Evolutionary conservation across 2,797 vertebrate species (phyloP).

Genomic region (Sciaenops ocellatus): DNA sequence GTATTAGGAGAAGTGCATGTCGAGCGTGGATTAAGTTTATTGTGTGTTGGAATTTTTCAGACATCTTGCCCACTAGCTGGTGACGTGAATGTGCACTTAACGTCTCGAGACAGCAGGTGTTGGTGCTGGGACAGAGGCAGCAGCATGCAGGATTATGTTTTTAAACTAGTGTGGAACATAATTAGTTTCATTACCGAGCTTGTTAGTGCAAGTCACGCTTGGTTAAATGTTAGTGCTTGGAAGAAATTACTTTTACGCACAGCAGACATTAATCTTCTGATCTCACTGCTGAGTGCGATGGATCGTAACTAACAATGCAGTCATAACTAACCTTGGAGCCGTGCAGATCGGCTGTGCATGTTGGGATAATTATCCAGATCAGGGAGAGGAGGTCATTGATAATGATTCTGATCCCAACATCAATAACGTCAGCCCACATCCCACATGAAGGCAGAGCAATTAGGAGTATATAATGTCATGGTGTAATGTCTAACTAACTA

Average conservation of each 20-base stretch:
- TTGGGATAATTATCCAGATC: conserved; percentile 5
- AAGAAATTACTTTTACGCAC: too few relatives aligned
- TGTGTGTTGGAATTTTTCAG: background rate
- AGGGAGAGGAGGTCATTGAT: conserved; percentile 13
- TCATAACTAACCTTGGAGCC: background rate
- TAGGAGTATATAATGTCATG: too few relatives aligned
- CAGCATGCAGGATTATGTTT: too few relatives aligned
- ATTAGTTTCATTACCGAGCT: background rate
- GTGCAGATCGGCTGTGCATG: background rate
- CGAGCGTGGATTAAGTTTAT: background rate
- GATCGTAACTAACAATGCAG: background rate
- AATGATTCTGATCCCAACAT: background rate
- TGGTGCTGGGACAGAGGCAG: background rate
- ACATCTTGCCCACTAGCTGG: background rate
- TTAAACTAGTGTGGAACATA: background rate
- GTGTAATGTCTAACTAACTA: too few relatives aligned
- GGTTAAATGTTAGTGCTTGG: too few relatives aligned
- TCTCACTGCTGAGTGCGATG: background rate
- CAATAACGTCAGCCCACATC: conserved; percentile 7
- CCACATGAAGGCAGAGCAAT: conserved; percentile 1
- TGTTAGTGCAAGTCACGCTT: background rate
- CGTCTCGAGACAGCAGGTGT: background rate
- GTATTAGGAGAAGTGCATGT: background rate
- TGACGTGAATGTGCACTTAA: background rate
- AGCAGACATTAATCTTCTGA: too few relatives aligned